These are phyloP conservation scores for Calephelis virginiensis DNA, from an alignment of 1,140 invertebrate species.

Conservation along the genomic window DNA sequence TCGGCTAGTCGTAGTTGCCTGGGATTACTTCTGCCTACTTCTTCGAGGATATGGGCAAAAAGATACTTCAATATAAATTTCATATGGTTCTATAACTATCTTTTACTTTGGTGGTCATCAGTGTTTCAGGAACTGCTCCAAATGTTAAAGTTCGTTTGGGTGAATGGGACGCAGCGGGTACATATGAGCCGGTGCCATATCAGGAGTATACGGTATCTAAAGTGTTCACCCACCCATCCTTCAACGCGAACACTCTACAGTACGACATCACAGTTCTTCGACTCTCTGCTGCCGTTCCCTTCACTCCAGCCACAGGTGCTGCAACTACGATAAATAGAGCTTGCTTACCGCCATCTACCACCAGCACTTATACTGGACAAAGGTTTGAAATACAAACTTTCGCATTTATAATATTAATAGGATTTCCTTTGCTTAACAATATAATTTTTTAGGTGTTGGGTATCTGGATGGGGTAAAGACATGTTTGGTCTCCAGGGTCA, in stretches of 20 bases:
- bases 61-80: no score
- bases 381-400: conserved; percentile 55
- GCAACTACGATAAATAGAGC: conserved; percentile 85
- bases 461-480: conserved; percentile 91
- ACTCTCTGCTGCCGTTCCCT: conserved; percentile 79
- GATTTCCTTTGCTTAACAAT: not conserved
- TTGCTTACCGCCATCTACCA: conserved; percentile 80
- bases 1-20: no score
- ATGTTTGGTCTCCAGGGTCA: conserved; percentile 82
- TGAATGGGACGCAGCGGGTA: conserved; percentile 83
- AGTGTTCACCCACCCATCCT: conserved; percentile 83
- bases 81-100: not conserved
- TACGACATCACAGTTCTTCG: conserved; percentile 85
- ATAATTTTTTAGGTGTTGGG: conserved; percentile 80
- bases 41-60: no score
- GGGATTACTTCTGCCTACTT: no score
- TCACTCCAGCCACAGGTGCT: conserved; percentile 63
- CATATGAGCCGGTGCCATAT: conserved; percentile 80
- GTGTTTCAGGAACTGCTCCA: conserved; percentile 61
- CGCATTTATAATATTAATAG: no score
- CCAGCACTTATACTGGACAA: conserved; percentile 79
- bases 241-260: conserved; percentile 81
- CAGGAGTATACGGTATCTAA: conserved; percentile 79
- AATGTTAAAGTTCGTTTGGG: conserved; percentile 83
- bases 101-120: conserved; percentile 21